A percentile compares a stretch with the other conserved stretches of the same genome.
These are phyloP conservation scores for Drosophila fungiperda DNA, from an alignment of 2,888 invertebrate genomes.

Conservation along the genomic window DNA sequence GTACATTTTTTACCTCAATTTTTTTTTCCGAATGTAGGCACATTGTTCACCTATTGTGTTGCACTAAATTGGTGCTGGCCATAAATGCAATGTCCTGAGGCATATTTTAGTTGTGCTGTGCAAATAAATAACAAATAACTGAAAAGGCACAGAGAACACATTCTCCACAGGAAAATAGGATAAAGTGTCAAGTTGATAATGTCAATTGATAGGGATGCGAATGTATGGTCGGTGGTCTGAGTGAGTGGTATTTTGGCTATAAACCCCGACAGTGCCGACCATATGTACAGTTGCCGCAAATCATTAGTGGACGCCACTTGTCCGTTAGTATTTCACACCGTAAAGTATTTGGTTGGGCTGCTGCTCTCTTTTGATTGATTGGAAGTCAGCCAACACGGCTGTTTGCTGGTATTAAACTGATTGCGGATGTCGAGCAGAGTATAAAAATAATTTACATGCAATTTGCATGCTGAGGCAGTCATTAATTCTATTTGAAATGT, in stretches of 20 bases:
- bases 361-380: constrained; percentile 54
- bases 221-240: not conserved
- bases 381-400: constrained; percentile 27
- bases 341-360: not conserved
- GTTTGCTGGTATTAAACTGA: constrained; percentile 6
- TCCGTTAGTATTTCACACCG: not conserved
- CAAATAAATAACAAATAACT: constrained; percentile 1
- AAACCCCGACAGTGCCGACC: not conserved
- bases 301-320: constrained; percentile 31
- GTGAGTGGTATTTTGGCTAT: not conserved
- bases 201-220: not conserved
- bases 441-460: not conserved
- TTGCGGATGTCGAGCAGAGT: constrained; percentile 5
- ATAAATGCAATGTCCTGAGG: not conserved
- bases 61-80: not conserved
- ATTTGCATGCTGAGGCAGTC: constrained; percentile 3
- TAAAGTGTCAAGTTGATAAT: constrained; percentile 4
- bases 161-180: not conserved
- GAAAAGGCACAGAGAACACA: not conserved
- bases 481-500: constrained; percentile 46
- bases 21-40: not conserved
- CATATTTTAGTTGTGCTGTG: not conserved
- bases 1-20: not conserved
- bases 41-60: not conserved
- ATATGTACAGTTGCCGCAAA: constrained; percentile 54